phyloP scores from a whole-genome alignment of 2,888 invertebrate genomes.

The Antheraea assamensis region DNA sequence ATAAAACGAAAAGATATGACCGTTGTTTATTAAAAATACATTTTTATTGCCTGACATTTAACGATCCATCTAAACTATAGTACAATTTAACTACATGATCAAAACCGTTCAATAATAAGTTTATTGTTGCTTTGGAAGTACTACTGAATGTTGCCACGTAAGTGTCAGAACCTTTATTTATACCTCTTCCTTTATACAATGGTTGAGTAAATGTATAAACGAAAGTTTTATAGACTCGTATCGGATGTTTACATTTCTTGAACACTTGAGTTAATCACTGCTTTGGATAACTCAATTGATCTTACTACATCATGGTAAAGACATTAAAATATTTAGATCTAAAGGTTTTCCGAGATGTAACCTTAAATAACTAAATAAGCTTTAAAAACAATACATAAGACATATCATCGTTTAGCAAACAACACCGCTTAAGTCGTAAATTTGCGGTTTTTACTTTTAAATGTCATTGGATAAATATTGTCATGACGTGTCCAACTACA shows the following conservation, averaged over 20 bases:
- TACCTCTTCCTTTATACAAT: constrained; percentile 5
- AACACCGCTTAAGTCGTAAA: too few relatives aligned
- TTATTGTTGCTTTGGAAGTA: not conserved
- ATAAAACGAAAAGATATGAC: too few relatives aligned
- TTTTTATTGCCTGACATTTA: too few relatives aligned
- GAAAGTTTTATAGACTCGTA: constrained; percentile 42
- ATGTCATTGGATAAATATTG: too few relatives aligned
- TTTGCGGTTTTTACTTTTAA: too few relatives aligned
- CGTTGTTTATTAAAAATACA: too few relatives aligned
- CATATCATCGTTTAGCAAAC: too few relatives aligned
- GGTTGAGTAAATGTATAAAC: constrained; percentile 26
- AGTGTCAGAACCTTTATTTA: constrained; percentile 6
- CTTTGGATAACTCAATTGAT: constrained; percentile 27
- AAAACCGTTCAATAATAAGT: not conserved
- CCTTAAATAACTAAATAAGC: not conserved
- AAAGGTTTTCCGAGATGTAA: not conserved
- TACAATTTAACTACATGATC: not conserved
- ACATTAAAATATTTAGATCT: not conserved
- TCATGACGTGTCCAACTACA: too few relatives aligned
- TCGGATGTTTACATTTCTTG: constrained; percentile 38
- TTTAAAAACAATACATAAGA: not conserved
- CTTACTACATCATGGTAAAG: constrained; percentile 10
- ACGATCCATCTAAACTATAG: too few relatives aligned
- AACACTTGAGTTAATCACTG: constrained; percentile 30
- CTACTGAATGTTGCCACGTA: not conserved